Evolutionary conservation across 2,797 vertebrate genomes (phyloP), one percentile per base, ranked within the genome.

Genomic region (Typhlichthys eigenmanni): DNA sequence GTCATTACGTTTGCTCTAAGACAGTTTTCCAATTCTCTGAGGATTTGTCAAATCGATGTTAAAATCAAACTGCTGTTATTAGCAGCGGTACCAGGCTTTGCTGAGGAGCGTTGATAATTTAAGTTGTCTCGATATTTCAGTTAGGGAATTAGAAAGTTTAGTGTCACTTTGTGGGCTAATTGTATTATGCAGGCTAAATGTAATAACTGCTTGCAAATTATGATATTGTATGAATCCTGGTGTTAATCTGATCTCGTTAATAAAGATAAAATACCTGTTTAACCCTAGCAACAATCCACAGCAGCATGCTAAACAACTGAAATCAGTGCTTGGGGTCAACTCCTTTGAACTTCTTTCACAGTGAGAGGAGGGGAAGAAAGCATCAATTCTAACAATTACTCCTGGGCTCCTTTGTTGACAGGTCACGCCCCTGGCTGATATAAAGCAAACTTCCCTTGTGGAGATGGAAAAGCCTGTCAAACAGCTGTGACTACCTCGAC

Each of bases 391-490:
- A 52, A 65, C 68, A 80, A 87, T 88, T 87, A 87, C 72, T 74
- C 73, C 66, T 64, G 69, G 68, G 78, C 70, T 69, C 76, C 79
- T 57, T 43, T 29, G 78, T 71, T 83, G 88, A 89, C 89, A 87
- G 87, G 74, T 87, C 80, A 88, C 90, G 84, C 89, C 91, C 86
- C 76, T 3, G 74, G 85, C 83, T 90, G 88, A 90, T 87, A 85
- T 90, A 91, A 91, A 90, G 82, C 83, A 88, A 91, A 92, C 87
- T 88, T 92, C 83, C 86, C 88, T 75, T 81, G 80, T 47, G 71
- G 86, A 92, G 90, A 94, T 91, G 86, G 88, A 93, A 86, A 82
- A 85, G 81, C 83, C 85, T 91, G 91, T 93, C 91, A 92, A 69
- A 64, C 47, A 45, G 76, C 69, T 72, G 62, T 77, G 84, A 82